Evolutionary conservation across 2,797 vertebrate genomes (phyloP).

Genomic region (Pampus argenteus): DNA sequence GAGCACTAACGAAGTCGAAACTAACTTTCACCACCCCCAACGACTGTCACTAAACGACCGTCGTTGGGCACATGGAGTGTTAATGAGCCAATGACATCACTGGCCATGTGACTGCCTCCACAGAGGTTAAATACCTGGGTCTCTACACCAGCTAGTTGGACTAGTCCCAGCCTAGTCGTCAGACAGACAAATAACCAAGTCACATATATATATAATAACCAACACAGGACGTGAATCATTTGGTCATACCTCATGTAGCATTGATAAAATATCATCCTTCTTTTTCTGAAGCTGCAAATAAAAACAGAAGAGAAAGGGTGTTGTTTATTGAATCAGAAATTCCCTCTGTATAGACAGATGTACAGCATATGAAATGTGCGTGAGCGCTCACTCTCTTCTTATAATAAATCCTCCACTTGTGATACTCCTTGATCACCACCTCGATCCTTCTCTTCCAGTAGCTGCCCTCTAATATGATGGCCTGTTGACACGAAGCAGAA

Average conservation of each 20-base stretch:
- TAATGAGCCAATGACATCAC: too few species aligned
- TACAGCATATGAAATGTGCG: neutral
- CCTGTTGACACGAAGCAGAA: conserved; percentile 79
- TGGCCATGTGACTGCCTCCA: too few species aligned
- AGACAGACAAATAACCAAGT: too few species aligned
- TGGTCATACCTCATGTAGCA: conserved; percentile 84
- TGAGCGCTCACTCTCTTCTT: conserved; percentile 92
- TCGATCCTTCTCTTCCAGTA: conserved; percentile 99
- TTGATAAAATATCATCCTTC: conserved; percentile 83
- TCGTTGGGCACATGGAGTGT: too few species aligned
- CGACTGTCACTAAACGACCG: too few species aligned
- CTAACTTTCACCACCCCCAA: too few species aligned
- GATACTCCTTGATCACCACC: conserved; percentile 98
- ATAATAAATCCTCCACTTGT: conserved; percentile 99
- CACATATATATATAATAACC: too few species aligned
- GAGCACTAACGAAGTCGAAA: too few species aligned
- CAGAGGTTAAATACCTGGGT: too few species aligned
- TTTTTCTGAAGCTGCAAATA: conserved; percentile 83
- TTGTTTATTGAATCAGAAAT: neutral
- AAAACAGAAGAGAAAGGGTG: conserved; percentile 20
- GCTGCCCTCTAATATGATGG: conserved; percentile 95
- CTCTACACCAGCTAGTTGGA: too few species aligned
- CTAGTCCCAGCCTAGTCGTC: too few species aligned
- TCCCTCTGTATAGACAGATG: too few species aligned
- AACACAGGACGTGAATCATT: neutral